Evolutionary conservation across 2,888 invertebrate species (phyloP), one percentile per base, ranked within the genome.

Genomic region (Aleiodes leptofemur): DNA sequence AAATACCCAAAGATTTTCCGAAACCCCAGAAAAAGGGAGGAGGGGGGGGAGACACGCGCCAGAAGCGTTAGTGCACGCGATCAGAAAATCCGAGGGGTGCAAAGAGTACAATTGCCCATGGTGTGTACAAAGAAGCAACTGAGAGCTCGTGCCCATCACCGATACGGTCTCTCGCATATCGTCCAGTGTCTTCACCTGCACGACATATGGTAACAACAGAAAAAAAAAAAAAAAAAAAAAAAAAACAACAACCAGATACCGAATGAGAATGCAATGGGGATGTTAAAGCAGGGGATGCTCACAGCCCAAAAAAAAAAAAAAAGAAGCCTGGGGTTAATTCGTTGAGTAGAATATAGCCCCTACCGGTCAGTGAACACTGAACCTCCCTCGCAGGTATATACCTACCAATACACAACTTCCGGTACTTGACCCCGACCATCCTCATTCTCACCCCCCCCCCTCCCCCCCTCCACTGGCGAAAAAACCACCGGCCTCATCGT

Each of bases 171-270:
- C 31, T 56, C 59, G 53, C 76, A 76, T 72, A 76, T 76, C 51
- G 38, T 50, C 68, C 57, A 68, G 80, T 82, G 81, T 84, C 83
- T 86, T 86, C 86, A 87, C 86, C 86, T 86, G 86, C 86, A 83
- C 85, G 79, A 83, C 86, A 87, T 86, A 86, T 86, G 87, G 86
- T 73, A 80, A 81, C 79, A 81, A 79, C 76, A 80, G 81, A 69
- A 53, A 72, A 53, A 61, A 50, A 69, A 64, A 61, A 74, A 34
- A 51, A n/a, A n/a, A n/a, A n/a, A 23, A 50, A 70, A 64, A 61
- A 74, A 34, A 51, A 69, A 61, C 23, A 70, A 34, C 34, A 48
- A 43, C 43, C 13, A 68, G 38, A 68, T 48, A 70, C 57, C 5
- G 34, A 51, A 16, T 29, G 68, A 38, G 34, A 43, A 48, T 34